Base-by-base conservation (phyloP, 2,797 vertebrate species). In the Danio aesculapii region DNA sequence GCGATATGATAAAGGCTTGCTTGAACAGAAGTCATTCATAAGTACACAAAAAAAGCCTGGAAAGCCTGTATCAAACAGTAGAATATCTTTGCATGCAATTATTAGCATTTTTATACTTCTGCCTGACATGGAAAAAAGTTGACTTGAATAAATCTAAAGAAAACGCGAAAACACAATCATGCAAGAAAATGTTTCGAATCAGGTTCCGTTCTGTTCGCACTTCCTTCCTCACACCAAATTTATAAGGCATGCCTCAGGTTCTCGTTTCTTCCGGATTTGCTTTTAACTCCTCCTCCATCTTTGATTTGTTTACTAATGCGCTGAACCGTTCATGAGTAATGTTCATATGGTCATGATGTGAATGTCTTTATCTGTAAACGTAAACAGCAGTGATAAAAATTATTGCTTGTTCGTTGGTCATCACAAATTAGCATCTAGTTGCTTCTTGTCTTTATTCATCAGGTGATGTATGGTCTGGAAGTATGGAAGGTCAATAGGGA, bases 181-280 rank as follows among this genome's bases (percentile, higher is more conserved):
- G 97, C 96, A 96, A 95, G 94, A 95, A 95, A 95, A 88, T 91
- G 90, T 73, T 90, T 87, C 87, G 89, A 92, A 94, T 89, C 90
- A 90, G 94, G 94, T 91, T 75, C 92, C 91, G 89, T 90, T 93
- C 91, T 69, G 84, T 87, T 88, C 92, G 91, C 91, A 89, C 83
- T 92, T 92, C 90, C 88, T 30, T 91, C 94, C 93, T 92, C 93
- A 95, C 91, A 91, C 91, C 89, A 93, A 94, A 95, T 95, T 96
- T 94, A 95, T 97, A 97, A 97, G 97, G 95, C 98, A 98, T 97
- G 97, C 97, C 95, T 96, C 94, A 92, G 93, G 94, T 93, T 90
- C 92, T 93, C 92, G 86, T 88, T 86, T 92, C 86, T 83, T 86
- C 87, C 85, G 58, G 73, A 84, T 67, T 82, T 69, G 86, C 79